Evolutionary conservation across 2,888 invertebrate genomes (phyloP).

Genomic region (Molanna angustata): DNA sequence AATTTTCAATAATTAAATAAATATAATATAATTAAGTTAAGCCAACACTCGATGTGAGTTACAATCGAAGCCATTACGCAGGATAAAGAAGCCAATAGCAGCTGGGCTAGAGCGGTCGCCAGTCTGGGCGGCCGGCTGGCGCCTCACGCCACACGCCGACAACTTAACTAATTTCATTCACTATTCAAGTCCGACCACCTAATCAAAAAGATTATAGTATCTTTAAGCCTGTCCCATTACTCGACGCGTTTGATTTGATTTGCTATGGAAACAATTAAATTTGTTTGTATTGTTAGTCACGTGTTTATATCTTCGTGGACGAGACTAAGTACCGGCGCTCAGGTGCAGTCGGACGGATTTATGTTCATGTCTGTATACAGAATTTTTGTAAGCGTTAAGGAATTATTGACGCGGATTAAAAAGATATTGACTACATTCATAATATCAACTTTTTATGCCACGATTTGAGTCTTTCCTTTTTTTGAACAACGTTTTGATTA

Average conservation of each 20-base stretch:
- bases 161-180: not conserved
- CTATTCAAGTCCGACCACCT: not conserved
- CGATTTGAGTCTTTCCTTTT: no score
- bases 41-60: slow-evolving; percentile 13
- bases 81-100: slow-evolving; percentile 25
- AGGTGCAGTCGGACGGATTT: slow-evolving; percentile 15
- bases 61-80: slow-evolving; percentile 17
- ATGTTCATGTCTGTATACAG: slow-evolving; percentile 12
- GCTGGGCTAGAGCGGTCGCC: slow-evolving; percentile 24
- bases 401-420: not conserved
- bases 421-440: no score
- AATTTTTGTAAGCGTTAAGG: not conserved
- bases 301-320: not conserved
- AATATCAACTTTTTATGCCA: no score
- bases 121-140: slow-evolving; percentile 24
- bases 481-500: no score
- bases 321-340: slow-evolving; percentile 16
- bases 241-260: no score
- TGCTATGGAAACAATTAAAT: no score
- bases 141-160: slow-evolving; percentile 20
- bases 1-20: not conserved
- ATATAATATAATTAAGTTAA: slow-evolving; percentile 1
- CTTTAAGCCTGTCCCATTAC: no score
- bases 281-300: no score
- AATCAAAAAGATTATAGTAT: not conserved